Base-by-base conservation (phyloP, 1,140 invertebrate species). In the Formica exsecta region DNA sequence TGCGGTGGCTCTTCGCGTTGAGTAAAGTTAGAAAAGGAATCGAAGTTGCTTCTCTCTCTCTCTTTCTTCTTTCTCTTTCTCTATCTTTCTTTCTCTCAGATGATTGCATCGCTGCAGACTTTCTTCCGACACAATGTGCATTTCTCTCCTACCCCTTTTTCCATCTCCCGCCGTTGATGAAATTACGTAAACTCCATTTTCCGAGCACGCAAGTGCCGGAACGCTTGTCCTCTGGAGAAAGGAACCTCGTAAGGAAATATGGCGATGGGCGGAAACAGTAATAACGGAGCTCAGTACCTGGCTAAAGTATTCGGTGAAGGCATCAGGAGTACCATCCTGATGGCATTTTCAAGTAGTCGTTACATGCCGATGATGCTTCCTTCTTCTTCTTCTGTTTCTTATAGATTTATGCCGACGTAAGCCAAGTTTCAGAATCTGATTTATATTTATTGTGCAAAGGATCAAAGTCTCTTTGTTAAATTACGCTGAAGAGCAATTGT, bases 141-240 rank as follows among this genome's bases (percentile, higher is more conserved):
- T 57, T 59, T 80, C 65, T 57, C 29, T 41, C n/a, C 36, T 16
- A n/a, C 22, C 29, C 25, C 29, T 41, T 44, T 32, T 74, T 83
- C 38, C 41, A 13, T 7, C 61, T 61, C 32, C 29, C 19, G 32
- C 32, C 38, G 79, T 83, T 83, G 68, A 83, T 83, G 68, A 83
- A 83, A 83, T 83, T 83, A 83, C 79, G 79, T 83, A 83, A 83
- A 74, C 79, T 83, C 79, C 54, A 83, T 83, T 83, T 83, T 83
- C 68, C 79, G 79, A 68, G 41, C 54, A 38, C 54, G 68, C 68
- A 68, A 83, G 38, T 70, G 66, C 11, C 68, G n/a, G 79, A 19
- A 73, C 36, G 38, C 36, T 9, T 68, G 25, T 73, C 38, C 66
- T 83, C 79, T 73, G 25, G 41, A 51, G 54, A 83, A 54, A 48